Evolutionary conservation across 2,797 vertebrate species (phyloP).

Genomic region (Lepidocolaptes lacrymiger): DNA sequence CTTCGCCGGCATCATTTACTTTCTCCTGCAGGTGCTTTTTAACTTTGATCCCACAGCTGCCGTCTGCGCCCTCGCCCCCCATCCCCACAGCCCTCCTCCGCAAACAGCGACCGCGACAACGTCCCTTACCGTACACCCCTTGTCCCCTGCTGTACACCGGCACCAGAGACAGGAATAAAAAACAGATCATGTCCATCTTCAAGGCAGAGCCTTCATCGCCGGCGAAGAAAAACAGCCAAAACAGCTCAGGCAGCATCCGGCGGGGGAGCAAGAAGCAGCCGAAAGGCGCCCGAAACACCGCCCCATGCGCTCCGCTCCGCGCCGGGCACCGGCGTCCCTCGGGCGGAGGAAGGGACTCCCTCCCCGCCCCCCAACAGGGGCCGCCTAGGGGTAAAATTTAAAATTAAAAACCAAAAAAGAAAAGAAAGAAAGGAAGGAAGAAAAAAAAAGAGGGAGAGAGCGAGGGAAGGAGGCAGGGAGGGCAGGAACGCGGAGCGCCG

Average conservation of each 20-base stretch:
- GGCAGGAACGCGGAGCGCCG: not conserved
- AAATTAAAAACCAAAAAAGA: not conserved
- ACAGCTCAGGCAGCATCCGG: constrained; percentile 70
- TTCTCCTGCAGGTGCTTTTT: constrained; percentile 58
- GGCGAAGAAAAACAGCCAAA: constrained; percentile 71
- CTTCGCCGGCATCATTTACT: constrained; percentile 2
- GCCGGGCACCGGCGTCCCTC: constrained; percentile 8
- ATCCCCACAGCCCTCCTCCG: not conserved
- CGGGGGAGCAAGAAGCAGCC: constrained; percentile 1
- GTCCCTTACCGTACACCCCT: constrained; percentile 82
- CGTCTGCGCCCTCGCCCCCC: not conserved
- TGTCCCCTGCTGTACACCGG: constrained; percentile 76
- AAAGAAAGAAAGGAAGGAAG: rapidly evolving
- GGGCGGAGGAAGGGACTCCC: not conserved
- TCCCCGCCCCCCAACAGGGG: not conserved
- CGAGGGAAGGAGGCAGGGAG: not conserved
- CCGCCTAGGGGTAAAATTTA: not conserved
- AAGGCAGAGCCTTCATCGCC: constrained; percentile 74
- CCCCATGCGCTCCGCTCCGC: constrained; percentile 35
- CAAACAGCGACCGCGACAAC: not conserved
- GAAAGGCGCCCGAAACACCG: constrained; percentile 2
- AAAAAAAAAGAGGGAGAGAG: rapidly evolving
- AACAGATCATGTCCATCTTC: constrained; percentile 82
- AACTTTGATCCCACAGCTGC: constrained; percentile 52
- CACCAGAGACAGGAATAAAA: constrained; percentile 77